Evolutionary conservation across 1,140 invertebrate species (phyloP).

Genomic region (Meloidogyne chitwoodi): DNA sequence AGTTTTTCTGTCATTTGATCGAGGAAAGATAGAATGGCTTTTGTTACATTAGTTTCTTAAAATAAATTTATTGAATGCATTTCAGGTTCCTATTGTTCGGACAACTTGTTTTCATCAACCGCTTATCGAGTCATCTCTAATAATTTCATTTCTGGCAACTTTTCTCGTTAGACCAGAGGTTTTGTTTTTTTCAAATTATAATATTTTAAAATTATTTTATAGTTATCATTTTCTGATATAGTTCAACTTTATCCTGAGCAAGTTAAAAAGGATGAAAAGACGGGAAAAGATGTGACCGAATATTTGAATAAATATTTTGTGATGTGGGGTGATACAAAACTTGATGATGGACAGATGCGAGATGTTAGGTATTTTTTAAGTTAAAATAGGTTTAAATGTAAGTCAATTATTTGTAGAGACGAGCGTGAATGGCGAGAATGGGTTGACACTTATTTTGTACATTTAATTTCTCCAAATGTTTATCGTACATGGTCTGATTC

Average conservation of each 20-base stretch:
- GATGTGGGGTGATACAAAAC: constrained; percentile 71
- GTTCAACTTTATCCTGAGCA: constrained; percentile 76
- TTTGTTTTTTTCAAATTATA: neutral
- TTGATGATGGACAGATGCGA: constrained; percentile 41
- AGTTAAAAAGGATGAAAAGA: constrained; percentile 63
- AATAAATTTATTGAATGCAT: too few relatives aligned
- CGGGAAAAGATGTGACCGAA: constrained; percentile 67
- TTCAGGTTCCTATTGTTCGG: constrained; percentile 50
- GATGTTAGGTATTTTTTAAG: constrained; percentile 41
- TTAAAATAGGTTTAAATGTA: neutral
- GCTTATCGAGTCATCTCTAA: constrained; percentile 86
- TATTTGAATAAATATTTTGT: constrained; percentile 91
- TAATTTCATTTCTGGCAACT: constrained; percentile 80
- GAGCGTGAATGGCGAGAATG: constrained; percentile 91
- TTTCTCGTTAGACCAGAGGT: constrained; percentile 69
- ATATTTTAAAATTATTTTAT: neutral
- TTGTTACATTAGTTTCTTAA: too few relatives aligned
- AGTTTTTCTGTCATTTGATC: too few relatives aligned
- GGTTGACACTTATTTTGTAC: constrained; percentile 70
- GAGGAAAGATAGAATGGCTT: too few relatives aligned
- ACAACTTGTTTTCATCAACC: constrained; percentile 66
- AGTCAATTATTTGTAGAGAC: constrained; percentile 66
- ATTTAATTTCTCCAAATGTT: constrained; percentile 86
- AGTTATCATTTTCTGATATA: constrained; percentile 68
- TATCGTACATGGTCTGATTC: constrained; percentile 81